Evolutionary conservation across 2,888 invertebrate species (phyloP).

Genomic region (Caenorhabditis virilis): DNA sequence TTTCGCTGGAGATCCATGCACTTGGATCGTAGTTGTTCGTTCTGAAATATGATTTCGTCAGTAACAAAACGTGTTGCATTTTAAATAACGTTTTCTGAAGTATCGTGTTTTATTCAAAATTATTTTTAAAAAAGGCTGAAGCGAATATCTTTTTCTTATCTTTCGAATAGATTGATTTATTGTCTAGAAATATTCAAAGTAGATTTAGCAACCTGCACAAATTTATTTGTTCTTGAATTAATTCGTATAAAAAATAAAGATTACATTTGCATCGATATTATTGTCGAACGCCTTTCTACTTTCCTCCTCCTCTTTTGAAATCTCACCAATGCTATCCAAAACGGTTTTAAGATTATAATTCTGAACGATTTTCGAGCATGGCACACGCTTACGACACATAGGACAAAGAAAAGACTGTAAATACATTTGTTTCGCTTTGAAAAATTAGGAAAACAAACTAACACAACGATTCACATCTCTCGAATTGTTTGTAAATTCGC

Average conservation of each 20-base stretch:
- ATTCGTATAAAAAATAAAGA: neutral
- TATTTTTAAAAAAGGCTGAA: too few relatives aligned
- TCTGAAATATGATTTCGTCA: slow-evolving; percentile 12
- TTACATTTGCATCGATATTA: slow-evolving; percentile 20
- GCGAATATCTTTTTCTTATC: too few relatives aligned
- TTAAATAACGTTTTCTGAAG: too few relatives aligned
- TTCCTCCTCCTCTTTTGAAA: slow-evolving; percentile 26
- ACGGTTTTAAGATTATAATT: slow-evolving; percentile 27
- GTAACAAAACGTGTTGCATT: too few relatives aligned
- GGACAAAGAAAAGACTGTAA: slow-evolving; percentile 32
- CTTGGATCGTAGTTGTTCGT: slow-evolving; percentile 30
- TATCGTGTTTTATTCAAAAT: too few relatives aligned
- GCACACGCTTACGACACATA: slow-evolving; percentile 22
- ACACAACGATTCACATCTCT: slow-evolving; percentile 9
- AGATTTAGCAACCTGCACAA: too few relatives aligned
- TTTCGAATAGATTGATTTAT: too few relatives aligned
- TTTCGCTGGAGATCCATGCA: slow-evolving; percentile 20
- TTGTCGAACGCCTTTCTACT: slow-evolving; percentile 23
- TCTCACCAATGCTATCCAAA: slow-evolving; percentile 30
- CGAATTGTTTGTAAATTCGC: slow-evolving; percentile 8
- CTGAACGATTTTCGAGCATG: slow-evolving; percentile 9
- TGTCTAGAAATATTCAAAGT: too few relatives aligned
- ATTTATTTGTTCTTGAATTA: neutral
- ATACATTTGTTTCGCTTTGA: neutral
- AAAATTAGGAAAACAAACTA: slow-evolving; percentile 8